phyloP scores from a whole-genome alignment of 2,113 vertebrate genomes.

The Theropithecus gelada region DNA sequence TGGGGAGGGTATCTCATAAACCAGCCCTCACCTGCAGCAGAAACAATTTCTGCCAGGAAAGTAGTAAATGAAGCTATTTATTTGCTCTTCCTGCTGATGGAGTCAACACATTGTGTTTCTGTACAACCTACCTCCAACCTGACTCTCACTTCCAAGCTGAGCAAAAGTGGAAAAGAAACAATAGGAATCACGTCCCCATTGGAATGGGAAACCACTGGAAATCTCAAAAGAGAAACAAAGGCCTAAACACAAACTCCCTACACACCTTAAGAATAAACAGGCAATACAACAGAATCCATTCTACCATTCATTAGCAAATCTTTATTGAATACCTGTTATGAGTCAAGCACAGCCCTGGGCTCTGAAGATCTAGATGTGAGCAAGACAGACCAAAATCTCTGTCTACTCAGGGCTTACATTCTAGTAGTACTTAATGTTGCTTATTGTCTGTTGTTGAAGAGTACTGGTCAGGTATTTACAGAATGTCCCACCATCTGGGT shows the following conservation, averaged over 20 bases:
- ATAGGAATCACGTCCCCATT: background rate
- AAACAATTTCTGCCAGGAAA: background rate
- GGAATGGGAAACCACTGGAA: background rate
- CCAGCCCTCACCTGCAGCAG: background rate
- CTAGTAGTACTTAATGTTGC: background rate
- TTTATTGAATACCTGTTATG: slow-evolving; percentile 7
- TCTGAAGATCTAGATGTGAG: background rate
- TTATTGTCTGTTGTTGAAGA: background rate
- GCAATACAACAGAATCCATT: background rate
- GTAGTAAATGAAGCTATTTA: background rate
- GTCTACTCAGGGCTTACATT: background rate
- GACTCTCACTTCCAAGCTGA: slow-evolving; percentile 7
- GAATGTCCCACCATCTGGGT: background rate
- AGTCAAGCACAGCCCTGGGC: background rate
- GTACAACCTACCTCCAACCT: background rate
- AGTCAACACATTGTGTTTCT: background rate
- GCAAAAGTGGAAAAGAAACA: slow-evolving; percentile 47
- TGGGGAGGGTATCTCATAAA: background rate
- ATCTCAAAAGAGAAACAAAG: slow-evolving; percentile 8
- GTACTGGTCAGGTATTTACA: background rate
- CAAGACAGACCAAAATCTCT: background rate
- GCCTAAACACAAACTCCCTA: slow-evolving; percentile 17
- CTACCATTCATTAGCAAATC: slow-evolving; percentile 22
- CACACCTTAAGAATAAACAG: background rate
- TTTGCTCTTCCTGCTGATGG: background rate